Base-by-base conservation (phyloP, 2,888 invertebrate genomes). In the Plebejus melissa region DNA sequence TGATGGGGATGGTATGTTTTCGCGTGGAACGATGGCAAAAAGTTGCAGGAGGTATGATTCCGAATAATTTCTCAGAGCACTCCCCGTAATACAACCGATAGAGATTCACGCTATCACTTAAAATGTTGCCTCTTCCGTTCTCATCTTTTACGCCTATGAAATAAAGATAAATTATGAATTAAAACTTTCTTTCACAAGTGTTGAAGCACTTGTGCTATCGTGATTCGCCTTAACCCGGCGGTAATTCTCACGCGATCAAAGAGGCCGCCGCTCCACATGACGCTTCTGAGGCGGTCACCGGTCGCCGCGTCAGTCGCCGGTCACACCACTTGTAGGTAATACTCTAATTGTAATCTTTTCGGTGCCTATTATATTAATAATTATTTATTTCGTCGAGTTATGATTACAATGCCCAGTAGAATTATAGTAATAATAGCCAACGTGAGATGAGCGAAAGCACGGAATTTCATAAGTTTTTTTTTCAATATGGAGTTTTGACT, bases 201-300 rank as follows among this genome's bases (percentile, higher is more conserved):
- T 54, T 16, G 4, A 13, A 50, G 4, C 50, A 54, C n/a, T n/a
- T n/a, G 54, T 54, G 11, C 9, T 28, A 32, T 65, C 32, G 65
- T 65, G 32, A 65, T 72, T 75, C 75, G 75, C 74, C 75, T 77
- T 77, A 77, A 76, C 74, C 65, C 69, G 74, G 7, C 71, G 11
- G 50, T 65, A 46, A 76, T 69, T 77, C 77, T 76, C 77, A 77
- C 76, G 77, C 69, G 75, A 77, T 77, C 74, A 77, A 76, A 77
- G 54, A 22, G 65, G 69, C 77, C 76, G 77, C 72, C 72, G 72
- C 72, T 28, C 76, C 71, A 74, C 54, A n/a, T 69, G 72, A 74
- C 72, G 75, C 74, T 72, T 32, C 75, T 36, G 13, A 13, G 2
- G 54, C 16, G 54, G 54, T 54, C 54, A 54, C 54, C 54, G 54